Evolutionary conservation across 1,140 invertebrate species (phyloP).

Genomic region (Apis mellifera): Amel_HAv3.1 CM009945.2:1227001-1227500

Average conservation of each 20-base stretch:
- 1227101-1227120: constrained; percentile 30
- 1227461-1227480: too few species aligned
- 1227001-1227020: constrained; percentile 17
- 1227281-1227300: not conserved
- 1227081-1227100: not conserved
- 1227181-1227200: not conserved
- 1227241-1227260: not conserved
- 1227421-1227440: too few species aligned
- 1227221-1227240: constrained; percentile 3
- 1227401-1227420: too few species aligned
- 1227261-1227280: not conserved
- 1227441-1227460: too few species aligned
- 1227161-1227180: constrained; percentile 26
- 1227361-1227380: too few species aligned
- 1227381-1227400: too few species aligned
- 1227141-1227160: constrained; percentile 50
- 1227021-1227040: constrained; percentile 3
- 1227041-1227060: not conserved
- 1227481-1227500: too few species aligned
- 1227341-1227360: too few species aligned
- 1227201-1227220: not conserved
- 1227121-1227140: constrained; percentile 50
- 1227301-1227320: not conserved
- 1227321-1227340: too few species aligned
- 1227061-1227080: not conserved